Evolutionary conservation across 2,113 vertebrate species (phyloP).

Genomic region (Cygnus atratus): DNA sequence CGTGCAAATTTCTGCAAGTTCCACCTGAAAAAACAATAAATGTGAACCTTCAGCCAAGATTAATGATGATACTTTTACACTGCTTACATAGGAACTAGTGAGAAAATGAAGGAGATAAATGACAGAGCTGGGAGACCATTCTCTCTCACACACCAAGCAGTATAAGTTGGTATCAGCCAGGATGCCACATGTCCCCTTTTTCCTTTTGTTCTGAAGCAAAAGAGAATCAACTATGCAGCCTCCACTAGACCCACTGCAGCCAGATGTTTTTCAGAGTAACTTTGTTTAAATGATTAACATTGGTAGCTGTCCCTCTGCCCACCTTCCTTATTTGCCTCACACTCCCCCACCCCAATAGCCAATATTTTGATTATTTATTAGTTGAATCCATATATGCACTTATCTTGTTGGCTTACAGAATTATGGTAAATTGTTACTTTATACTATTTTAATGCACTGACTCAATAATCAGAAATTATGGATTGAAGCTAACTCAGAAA

Average conservation of each 20-base stretch:
- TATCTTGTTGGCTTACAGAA: neutral
- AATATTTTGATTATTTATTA: neutral
- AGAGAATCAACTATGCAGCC: neutral
- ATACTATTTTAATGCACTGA: neutral
- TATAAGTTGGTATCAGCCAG: neutral
- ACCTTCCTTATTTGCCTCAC: neutral
- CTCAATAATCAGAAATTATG: neutral
- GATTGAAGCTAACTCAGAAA: neutral
- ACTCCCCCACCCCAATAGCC: neutral
- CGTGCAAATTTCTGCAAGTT: constrained; percentile 91
- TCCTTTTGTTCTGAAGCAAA: neutral
- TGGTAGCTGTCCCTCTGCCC: neutral
- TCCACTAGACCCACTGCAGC: neutral
- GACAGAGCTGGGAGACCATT: neutral
- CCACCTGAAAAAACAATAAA: constrained; percentile 76
- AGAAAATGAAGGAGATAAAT: neutral
- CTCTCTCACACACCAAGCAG: neutral
- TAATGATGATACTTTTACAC: neutral
- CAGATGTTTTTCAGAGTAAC: neutral
- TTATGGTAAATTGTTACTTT: neutral
- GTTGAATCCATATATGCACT: neutral
- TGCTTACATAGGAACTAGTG: neutral
- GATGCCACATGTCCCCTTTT: neutral
- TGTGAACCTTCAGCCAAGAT: neutral
- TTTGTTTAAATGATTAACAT: neutral